phyloP scores from a whole-genome alignment of 2,113 vertebrate genomes.

The Chionomys nivalis region DNA sequence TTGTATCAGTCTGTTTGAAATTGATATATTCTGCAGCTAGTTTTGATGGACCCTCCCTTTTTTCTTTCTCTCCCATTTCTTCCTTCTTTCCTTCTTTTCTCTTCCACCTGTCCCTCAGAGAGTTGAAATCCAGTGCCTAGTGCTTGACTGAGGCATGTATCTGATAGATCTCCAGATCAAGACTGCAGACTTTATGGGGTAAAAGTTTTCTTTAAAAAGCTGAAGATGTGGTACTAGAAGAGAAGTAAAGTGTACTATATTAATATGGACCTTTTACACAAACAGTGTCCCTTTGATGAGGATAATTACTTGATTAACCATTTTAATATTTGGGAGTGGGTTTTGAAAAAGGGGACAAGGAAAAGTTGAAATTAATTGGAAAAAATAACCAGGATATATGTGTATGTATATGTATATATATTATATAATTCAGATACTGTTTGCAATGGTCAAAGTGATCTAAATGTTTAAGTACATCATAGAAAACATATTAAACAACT shows the following conservation, averaged over 20 bases:
- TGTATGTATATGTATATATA: too few species aligned
- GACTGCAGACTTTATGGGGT: background rate
- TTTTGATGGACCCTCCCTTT: background rate
- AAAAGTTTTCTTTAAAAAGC: background rate
- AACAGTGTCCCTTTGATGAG: background rate
- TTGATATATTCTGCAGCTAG: background rate
- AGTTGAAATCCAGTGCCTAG: background rate
- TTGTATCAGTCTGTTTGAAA: background rate
- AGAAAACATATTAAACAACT: background rate
- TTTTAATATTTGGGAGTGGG: constrained; percentile 19
- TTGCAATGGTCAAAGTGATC: background rate
- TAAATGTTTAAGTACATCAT: background rate
- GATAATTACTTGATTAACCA: background rate
- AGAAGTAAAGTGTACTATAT: background rate
- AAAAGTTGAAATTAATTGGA: constrained; percentile 5
- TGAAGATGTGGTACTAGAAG: background rate
- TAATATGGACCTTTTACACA: background rate
- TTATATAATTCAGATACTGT: background rate
- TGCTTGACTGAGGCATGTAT: background rate
- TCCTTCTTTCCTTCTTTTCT: background rate
- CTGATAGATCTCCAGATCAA: background rate
- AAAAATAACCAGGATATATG: constrained; percentile 3
- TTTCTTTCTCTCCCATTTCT: background rate
- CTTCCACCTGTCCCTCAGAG: background rate
- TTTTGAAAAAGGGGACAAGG: background rate